phyloP scores from a whole-genome alignment of 2,113 vertebrate genomes.

The Manacus vitellinus region DNA sequence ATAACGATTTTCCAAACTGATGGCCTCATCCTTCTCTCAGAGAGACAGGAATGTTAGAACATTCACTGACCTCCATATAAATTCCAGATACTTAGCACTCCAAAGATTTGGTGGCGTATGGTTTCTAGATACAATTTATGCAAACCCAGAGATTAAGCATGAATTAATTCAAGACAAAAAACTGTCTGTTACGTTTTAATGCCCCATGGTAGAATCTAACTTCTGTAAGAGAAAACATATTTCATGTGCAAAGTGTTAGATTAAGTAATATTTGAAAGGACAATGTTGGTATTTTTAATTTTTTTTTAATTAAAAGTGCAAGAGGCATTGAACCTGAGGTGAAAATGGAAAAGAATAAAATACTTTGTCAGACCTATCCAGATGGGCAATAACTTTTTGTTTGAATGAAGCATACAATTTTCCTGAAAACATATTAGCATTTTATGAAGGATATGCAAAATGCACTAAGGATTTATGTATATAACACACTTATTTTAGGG shows the following conservation, averaged over 20 bases:
- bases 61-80: not conserved
- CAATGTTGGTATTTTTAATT: not conserved
- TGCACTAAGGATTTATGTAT: not conserved
- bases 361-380: not conserved
- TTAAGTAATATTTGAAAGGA: slow-evolving; percentile 15
- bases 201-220: not conserved
- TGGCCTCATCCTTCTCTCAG: not conserved
- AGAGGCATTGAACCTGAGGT: not conserved
- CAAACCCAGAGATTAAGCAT: not conserved
- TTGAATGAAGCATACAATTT: not conserved
- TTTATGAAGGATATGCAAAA: not conserved
- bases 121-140: slow-evolving; percentile 1
- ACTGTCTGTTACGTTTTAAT: not conserved
- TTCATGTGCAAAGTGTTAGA: not conserved
- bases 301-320: not conserved
- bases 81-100: not conserved
- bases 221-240: not conserved
- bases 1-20: not conserved
- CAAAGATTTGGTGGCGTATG: not conserved
- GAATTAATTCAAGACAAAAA: slow-evolving; percentile 11
- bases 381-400: not conserved
- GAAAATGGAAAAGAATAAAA: not conserved
- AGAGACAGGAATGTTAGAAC: not conserved
- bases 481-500: not conserved
- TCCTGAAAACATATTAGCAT: not conserved